phyloP scores from a whole-genome alignment of 2,888 invertebrate species.

The Timema cristinae region DNA sequence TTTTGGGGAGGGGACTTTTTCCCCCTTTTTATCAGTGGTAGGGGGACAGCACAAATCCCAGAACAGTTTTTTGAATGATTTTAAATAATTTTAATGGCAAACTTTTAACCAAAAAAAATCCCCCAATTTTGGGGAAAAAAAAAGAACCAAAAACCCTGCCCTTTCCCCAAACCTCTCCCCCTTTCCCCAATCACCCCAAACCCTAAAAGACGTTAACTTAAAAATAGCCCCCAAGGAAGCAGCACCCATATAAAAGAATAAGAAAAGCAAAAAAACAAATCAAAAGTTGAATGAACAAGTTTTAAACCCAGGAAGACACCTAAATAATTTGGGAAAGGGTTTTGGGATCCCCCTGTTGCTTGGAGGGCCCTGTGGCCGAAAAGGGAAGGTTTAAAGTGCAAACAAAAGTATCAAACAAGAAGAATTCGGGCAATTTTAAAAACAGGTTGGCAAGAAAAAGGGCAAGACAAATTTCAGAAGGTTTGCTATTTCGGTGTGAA shows the following conservation, averaged over 20 bases:
- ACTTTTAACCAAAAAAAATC: too few relatives aligned
- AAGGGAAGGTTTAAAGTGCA: constrained; percentile 54
- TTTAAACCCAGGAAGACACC: constrained; percentile 39
- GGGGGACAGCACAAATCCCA: too few relatives aligned
- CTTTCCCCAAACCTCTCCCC: too few relatives aligned
- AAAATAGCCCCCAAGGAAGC: constrained; percentile 56
- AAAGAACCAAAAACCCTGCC: too few relatives aligned
- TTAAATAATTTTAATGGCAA: too few relatives aligned
- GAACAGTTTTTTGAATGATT: too few relatives aligned
- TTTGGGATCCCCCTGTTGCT: constrained; percentile 58
- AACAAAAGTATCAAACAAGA: constrained; percentile 49
- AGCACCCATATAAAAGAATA: constrained; percentile 62
- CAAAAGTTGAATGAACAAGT: constrained; percentile 58
- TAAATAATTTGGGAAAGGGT: constrained; percentile 47
- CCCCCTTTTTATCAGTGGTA: too few relatives aligned
- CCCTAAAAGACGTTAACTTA: constrained; percentile 33
- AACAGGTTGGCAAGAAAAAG: constrained; percentile 35
- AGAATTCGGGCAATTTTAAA: constrained; percentile 43
- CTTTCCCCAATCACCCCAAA: constrained; percentile 57
- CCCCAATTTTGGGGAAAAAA: too few relatives aligned
- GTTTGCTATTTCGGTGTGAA: constrained; percentile 58
- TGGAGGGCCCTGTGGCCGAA: constrained; percentile 63
- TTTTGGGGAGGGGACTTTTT: too few relatives aligned
- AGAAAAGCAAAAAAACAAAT: constrained; percentile 69
- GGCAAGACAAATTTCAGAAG: constrained; percentile 54